phyloP scores from a whole-genome alignment of 2,888 invertebrate species.

The Drosophila silvestris region DNA sequence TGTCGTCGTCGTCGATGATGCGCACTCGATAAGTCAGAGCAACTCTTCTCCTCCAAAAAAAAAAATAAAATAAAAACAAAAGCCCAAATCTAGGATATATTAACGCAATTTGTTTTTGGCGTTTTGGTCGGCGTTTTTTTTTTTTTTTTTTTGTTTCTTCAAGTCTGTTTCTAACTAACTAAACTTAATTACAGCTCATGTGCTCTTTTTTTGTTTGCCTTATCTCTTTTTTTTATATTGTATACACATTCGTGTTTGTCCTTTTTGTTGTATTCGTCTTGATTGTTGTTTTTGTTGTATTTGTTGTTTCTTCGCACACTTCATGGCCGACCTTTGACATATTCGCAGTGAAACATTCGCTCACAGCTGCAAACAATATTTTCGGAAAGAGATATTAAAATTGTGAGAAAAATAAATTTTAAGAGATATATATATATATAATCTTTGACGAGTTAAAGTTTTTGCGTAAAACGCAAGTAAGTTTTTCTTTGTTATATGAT shows the following conservation, averaged over 20 bases:
- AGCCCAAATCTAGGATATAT: not conserved
- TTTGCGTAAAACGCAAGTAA: constrained; percentile 55
- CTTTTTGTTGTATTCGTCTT: constrained; percentile 57
- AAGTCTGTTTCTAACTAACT: constrained; percentile 73
- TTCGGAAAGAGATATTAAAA: constrained; percentile 9
- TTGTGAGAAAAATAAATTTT: not conserved
- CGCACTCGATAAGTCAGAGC: constrained; percentile 12
- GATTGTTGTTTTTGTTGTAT: constrained; percentile 47
- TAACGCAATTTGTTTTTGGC: constrained; percentile 38
- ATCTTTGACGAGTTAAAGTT: not conserved
- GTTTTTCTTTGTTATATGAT: constrained; percentile 1
- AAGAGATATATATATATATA: not conserved
- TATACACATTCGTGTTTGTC: constrained; percentile 56
- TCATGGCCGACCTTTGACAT: constrained; percentile 83
- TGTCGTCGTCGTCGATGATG: constrained; percentile 8
- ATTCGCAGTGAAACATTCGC: constrained; percentile 80
- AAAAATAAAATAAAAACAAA: not conserved
- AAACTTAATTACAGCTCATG: constrained; percentile 77
- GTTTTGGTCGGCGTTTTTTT: constrained; percentile 39
- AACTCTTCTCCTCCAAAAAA: not conserved
- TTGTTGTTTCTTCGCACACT: constrained; percentile 70
- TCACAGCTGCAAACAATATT: constrained; percentile 75
- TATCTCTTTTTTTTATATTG: constrained; percentile 61
- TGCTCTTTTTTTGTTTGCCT: constrained; percentile 63
- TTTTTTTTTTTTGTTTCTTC: constrained; percentile 21